Percentiles rank a stretch among this genome's conserved stretches.
These are phyloP conservation scores for Psittacara wagleri DNA, from an alignment of 2,113 vertebrate genomes.

Conservation along the genomic window DNA sequence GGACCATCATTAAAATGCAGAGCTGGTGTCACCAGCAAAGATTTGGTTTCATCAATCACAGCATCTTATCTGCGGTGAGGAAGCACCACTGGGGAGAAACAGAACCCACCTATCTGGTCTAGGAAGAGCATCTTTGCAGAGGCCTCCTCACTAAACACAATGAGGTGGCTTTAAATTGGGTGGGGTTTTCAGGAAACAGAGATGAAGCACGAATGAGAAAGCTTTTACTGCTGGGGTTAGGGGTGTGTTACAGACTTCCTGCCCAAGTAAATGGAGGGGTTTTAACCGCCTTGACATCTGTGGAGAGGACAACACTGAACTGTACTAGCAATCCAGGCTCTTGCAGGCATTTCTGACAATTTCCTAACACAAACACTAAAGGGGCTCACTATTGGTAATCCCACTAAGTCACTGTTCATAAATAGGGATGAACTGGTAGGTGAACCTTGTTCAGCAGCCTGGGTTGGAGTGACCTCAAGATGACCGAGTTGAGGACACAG, in stretches of 20 bases:
- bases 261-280: background rate
- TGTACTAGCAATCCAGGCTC: background rate
- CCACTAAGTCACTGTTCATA: background rate
- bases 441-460: background rate
- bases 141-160: background rate
- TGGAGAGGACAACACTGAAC: background rate
- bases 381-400: background rate
- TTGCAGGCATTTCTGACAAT: background rate
- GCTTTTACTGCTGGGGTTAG: background rate
- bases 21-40: background rate
- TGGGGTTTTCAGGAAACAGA: background rate
- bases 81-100: background rate
- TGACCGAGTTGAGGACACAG: background rate
- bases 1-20: background rate
- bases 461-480: background rate
- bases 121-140: background rate
- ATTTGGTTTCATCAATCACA: background rate
- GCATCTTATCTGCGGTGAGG: background rate
- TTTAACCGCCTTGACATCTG: background rate
- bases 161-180: background rate
- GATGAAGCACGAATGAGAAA: background rate
- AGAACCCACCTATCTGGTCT: background rate
- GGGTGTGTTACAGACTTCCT: background rate
- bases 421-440: background rate
- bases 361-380: background rate